Evolutionary conservation across 2,797 vertebrate genomes (phyloP).

Genomic region (Tenualosa thibaudeaui): DNA sequence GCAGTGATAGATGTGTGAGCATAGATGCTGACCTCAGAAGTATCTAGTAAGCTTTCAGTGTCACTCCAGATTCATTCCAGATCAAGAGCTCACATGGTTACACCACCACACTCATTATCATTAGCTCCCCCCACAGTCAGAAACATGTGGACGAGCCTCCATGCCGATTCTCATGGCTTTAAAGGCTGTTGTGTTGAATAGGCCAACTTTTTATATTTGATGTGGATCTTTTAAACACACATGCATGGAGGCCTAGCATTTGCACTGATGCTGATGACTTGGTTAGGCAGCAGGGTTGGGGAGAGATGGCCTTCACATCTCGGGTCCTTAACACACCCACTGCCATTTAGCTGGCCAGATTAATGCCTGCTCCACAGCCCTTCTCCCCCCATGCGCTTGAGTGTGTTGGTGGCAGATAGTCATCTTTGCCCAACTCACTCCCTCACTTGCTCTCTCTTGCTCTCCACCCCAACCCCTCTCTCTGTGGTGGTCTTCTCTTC

Average conservation of each 20-base stretch:
- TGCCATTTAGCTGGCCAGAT: not conserved
- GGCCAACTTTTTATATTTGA: no score
- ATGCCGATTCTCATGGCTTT: not conserved
- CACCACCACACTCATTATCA: not conserved
- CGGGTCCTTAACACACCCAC: not conserved
- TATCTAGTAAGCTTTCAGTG: no score
- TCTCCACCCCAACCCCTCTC: no score
- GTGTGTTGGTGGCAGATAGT: not conserved
- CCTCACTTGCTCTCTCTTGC: not conserved
- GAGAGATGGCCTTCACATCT: not conserved
- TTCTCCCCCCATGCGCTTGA: not conserved
- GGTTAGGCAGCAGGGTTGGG: not conserved
- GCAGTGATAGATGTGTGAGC: not conserved
- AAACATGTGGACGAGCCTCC: not conserved
- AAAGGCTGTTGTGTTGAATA: not conserved
- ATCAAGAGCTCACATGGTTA: not conserved
- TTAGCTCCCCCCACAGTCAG: not conserved
- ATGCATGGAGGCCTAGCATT: not conserved
- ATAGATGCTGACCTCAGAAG: no score
- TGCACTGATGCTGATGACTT: not conserved
- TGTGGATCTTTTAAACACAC: no score
- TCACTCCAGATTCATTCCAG: not conserved
- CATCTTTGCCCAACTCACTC: conserved; percentile 17
- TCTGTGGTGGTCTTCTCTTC: no score
- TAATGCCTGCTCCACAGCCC: not conserved